Percentiles rank a stretch among this genome's conserved stretches.
These are phyloP conservation scores for Excalfactoria chinensis DNA, from an alignment of 2,113 vertebrate species.

Conservation along the genomic window DNA sequence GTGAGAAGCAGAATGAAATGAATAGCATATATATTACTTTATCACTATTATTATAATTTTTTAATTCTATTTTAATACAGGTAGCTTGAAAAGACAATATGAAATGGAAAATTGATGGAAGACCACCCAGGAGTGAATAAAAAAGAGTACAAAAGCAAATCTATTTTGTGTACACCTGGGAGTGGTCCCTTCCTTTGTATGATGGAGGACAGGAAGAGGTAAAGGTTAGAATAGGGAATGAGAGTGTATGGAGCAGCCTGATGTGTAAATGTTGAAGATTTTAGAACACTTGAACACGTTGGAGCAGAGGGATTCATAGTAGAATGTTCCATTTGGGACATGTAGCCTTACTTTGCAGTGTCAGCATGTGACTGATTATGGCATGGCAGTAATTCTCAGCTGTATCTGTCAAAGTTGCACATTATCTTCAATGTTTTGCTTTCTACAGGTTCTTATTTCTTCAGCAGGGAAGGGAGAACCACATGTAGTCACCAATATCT, in stretches of 20 bases:
- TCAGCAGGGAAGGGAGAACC: background rate
- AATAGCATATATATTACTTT: background rate
- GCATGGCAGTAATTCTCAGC: background rate
- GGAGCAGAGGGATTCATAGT: background rate
- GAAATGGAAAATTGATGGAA: background rate
- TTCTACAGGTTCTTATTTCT: background rate
- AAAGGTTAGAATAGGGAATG: background rate
- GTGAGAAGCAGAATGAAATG: background rate
- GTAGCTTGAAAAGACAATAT: background rate
- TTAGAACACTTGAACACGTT: background rate
- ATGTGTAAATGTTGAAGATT: background rate
- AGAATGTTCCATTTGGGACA: background rate
- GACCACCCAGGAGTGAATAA: background rate
- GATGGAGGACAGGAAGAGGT: background rate
- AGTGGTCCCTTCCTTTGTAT: background rate
- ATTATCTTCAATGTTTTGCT: background rate
- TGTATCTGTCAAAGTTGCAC: background rate
- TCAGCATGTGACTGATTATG: background rate
- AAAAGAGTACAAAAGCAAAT: background rate
- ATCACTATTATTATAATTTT: background rate
- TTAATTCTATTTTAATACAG: background rate
- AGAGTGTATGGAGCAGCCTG: background rate
- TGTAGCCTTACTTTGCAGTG: background rate
- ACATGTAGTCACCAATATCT: background rate
- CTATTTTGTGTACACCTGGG: background rate